Evolutionary conservation across 2,113 vertebrate species (phyloP), one percentile per base, ranked within the genome.

Genomic region (Oreochromis tanganicae): DNA sequence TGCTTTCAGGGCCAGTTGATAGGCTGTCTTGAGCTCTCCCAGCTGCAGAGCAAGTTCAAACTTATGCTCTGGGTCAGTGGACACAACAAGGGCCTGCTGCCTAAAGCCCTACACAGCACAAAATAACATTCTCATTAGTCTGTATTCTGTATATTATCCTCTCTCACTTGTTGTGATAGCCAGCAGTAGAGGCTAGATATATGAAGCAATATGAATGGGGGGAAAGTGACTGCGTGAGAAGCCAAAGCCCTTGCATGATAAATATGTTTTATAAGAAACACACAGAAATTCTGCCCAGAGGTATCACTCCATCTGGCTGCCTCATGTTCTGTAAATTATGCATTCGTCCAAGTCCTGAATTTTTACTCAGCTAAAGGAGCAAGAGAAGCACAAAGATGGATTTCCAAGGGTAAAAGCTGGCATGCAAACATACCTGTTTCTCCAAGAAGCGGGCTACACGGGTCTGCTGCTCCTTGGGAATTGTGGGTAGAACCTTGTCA

Each of bases 401-500:
- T 78, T 78, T 78, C 19, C 73, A 0, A 78, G 46, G 57, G 73
- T 50, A 52, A 78, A 78, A 52, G 46, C 46, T 52, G 73, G 17
- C 46, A 52, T 50, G 17, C 46, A 52, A n/a, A 34, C 46, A 84
- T 54, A 97, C 99, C 97, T 99, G 99, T 94, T 99, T 99, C 96
- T 99, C 99, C 89, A 99, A 95, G 94, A 99, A 99, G 92, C 99
- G 98, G 11, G 99, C 99, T 32, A 99, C 99, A 86, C 99, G 97
- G 89, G 98, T 99, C 85, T 98, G 97, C 94, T 99, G 99, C 82
- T 99, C 98, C 93, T 98, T 99, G 6, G 98, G 98, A 93, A 99
- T 99, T 5, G 98, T 99, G 32, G 99, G 99, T 9, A 99, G 97
- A 78, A 99, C 98, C 93, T 98, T 99, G 87, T 99, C 99, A 3